Conservation (phyloP, 2,888 invertebrate genomes). For the Lissonota sp. region DNA sequence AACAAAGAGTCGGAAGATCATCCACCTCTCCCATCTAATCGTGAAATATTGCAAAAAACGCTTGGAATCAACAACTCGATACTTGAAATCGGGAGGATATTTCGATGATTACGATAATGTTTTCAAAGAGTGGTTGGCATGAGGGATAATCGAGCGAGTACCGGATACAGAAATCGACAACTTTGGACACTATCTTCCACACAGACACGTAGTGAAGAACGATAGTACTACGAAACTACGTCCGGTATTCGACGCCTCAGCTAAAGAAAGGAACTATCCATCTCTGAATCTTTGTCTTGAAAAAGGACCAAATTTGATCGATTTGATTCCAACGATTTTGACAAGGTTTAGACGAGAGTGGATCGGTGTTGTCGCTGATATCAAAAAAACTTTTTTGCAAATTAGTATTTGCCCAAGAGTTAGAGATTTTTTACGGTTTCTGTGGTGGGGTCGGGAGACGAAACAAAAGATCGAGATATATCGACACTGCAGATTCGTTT, state of each 20-base stretch:
- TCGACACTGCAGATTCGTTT: constrained; percentile 69
- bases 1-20: neutral
- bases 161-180: neutral
- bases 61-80: neutral
- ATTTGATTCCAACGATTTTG: constrained; percentile 64
- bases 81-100: neutral
- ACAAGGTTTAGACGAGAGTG: constrained; percentile 64
- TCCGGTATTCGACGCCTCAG: constrained; percentile 73
- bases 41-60: neutral
- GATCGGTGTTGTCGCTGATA: constrained; percentile 66
- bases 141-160: constrained; percentile 4
- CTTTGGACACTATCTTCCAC: constrained; percentile 56
- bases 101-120: neutral
- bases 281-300: constrained; percentile 71
- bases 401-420: constrained; percentile 62
- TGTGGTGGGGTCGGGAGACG: constrained; percentile 66
- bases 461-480: constrained; percentile 33
- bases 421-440: constrained; percentile 67
- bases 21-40: constrained; percentile 5
- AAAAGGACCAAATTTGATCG: constrained; percentile 68
- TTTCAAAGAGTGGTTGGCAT: neutral
- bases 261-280: constrained; percentile 63
- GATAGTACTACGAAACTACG: constrained; percentile 65
- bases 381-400: constrained; percentile 67
- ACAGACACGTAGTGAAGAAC: constrained; percentile 62